Percentiles rank a stretch among this genome's conserved stretches.
phyloP scores from a whole-genome alignment of 1,140 invertebrate genomes.

The Coptotermes formosanus region DNA sequence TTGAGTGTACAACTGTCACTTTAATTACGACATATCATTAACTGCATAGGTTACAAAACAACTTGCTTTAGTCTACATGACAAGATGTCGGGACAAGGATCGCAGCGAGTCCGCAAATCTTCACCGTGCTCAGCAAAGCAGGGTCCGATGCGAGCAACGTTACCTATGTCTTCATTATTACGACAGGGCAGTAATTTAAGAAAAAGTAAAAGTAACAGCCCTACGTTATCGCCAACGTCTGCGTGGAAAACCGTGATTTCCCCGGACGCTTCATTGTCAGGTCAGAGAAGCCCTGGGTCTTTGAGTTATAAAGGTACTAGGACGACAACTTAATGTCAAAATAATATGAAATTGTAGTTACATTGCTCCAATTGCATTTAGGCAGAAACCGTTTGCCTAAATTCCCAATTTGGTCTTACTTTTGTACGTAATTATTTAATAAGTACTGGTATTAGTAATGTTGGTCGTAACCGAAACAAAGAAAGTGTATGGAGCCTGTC shows the following conservation, averaged over 20 bases:
- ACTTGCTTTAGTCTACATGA: constrained; percentile 26
- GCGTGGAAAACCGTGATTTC: constrained; percentile 61
- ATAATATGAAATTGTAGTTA: background rate
- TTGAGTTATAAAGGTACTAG: constrained; percentile 66
- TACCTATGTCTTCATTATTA: constrained; percentile 68
- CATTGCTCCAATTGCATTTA: background rate
- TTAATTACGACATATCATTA: constrained; percentile 33
- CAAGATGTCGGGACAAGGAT: constrained; percentile 29
- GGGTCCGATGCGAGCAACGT: constrained; percentile 69
- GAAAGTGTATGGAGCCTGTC: background rate
- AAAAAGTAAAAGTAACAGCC: constrained; percentile 62
- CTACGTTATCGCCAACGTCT: constrained; percentile 61
- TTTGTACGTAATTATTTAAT: background rate
- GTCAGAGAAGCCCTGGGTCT: constrained; percentile 69
- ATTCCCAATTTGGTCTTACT: background rate
- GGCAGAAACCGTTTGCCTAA: background rate
- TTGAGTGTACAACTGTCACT: constrained; percentile 25
- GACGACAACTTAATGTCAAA: background rate
- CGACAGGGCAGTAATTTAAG: constrained; percentile 54
- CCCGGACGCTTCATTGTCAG: constrained; percentile 64
- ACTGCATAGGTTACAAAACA: constrained; percentile 22
- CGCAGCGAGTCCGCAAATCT: constrained; percentile 33
- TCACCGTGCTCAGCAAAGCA: constrained; percentile 54
- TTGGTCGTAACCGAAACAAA: background rate
- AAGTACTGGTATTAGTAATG: background rate